A percentile compares a stretch with the other conserved stretches of the same genome.
Evolutionary conservation across 2,113 vertebrate species (phyloP).

Genomic region (Lophochroa leadbeateri): DNA sequence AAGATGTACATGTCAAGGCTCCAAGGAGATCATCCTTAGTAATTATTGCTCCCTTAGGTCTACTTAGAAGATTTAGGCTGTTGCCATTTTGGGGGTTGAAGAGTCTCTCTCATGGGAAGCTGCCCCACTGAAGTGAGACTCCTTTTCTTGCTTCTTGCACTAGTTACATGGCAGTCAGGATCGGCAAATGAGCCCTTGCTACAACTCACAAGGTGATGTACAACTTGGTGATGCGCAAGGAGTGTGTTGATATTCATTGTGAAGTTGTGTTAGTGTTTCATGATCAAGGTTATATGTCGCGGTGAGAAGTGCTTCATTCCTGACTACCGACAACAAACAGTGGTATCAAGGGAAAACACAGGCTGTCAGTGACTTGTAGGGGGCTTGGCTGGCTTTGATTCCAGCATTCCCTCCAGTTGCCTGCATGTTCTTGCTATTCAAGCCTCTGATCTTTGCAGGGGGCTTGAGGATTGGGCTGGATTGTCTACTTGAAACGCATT

Average conservation of each 20-base stretch:
- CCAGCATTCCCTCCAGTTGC: neutral
- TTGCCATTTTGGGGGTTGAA: neutral
- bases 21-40: neutral
- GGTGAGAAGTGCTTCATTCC: neutral
- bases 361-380: neutral
- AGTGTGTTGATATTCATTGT: neutral
- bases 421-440: neutral
- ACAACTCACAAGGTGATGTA: neutral
- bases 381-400: neutral
- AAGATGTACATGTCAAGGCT: neutral
- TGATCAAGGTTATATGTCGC: accelerated
- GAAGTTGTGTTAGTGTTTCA: accelerated
- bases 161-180: neutral
- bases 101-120: neutral
- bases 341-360: neutral
- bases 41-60: neutral
- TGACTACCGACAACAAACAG: neutral
- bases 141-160: neutral
- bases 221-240: neutral
- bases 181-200: neutral
- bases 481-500: neutral
- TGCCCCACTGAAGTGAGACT: neutral
- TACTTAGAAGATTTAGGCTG: neutral
- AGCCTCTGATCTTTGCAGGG: neutral
- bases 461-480: neutral